phyloP scores from a whole-genome alignment of 1,140 invertebrate species.

The Diorhabda carinulata region DNA sequence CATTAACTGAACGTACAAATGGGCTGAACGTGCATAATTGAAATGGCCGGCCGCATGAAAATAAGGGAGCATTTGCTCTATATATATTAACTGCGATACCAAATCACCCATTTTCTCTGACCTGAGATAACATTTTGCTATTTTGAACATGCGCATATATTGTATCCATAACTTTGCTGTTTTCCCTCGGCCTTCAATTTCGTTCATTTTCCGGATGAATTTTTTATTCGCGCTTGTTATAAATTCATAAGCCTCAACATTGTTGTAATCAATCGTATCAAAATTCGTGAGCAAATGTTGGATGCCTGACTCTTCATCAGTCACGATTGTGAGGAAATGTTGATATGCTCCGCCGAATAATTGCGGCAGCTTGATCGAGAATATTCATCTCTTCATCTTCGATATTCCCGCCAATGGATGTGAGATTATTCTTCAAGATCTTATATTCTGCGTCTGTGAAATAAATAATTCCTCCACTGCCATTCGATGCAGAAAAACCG shows the following conservation, averaged over 20 bases:
- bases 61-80: slow-evolving; percentile 44
- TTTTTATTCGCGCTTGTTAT: neutral
- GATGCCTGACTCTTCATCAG: neutral
- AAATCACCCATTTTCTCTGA: slow-evolving; percentile 43
- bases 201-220: neutral
- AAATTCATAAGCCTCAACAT: neutral
- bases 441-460: no score
- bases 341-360: no score
- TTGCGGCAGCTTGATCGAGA: no score
- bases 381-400: no score
- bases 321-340: no score
- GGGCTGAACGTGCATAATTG: slow-evolving; percentile 41
- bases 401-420: no score
- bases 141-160: slow-evolving; percentile 37
- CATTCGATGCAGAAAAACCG: no score
- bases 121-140: slow-evolving; percentile 37
- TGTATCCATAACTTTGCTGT: slow-evolving; percentile 43
- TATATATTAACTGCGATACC: slow-evolving; percentile 33
- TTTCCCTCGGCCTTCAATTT: slow-evolving; percentile 24
- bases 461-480: no score
- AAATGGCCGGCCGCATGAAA: slow-evolving; percentile 46
- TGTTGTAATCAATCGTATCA: neutral
- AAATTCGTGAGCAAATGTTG: neutral
- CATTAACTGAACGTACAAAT: slow-evolving; percentile 46
- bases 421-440: no score